Percentiles rank a stretch among this genome's conserved stretches.
Evolutionary conservation across 2,113 vertebrate genomes (phyloP).

Genomic region (Crotalus horridus): DNA sequence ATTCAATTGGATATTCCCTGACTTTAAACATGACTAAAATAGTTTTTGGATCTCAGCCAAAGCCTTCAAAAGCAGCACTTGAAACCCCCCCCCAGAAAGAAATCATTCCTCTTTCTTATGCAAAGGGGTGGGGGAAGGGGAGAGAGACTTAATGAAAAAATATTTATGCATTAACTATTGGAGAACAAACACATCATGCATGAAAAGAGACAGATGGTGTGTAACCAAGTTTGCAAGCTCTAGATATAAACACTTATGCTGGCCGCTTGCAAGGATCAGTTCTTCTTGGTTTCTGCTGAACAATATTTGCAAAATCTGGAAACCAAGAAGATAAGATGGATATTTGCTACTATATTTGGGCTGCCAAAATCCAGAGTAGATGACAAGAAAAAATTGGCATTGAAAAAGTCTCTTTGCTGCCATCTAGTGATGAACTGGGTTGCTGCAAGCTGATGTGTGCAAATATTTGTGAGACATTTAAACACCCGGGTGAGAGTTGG

Average conservation of each 20-base stretch:
- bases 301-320: background rate
- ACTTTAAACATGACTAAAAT: background rate
- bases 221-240: background rate
- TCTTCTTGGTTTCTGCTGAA: background rate
- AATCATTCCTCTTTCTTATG: background rate
- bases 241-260: slow-evolving; percentile 3
- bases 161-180: background rate
- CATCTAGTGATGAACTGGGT: background rate
- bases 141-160: background rate
- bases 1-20: background rate
- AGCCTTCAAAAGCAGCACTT: background rate
- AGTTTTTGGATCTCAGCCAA: background rate
- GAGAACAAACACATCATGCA: background rate
- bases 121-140: too few relatives aligned
- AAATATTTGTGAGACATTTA: background rate
- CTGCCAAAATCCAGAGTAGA: background rate
- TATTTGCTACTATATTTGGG: background rate
- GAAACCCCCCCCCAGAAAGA: background rate
- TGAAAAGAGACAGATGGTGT: background rate
- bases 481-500: background rate
- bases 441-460: background rate
- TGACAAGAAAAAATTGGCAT: background rate
- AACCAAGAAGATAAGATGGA: background rate
- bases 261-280: background rate
- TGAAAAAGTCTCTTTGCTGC: background rate